Conservation (phyloP, 2,888 invertebrate genomes). For the Silvanus unidentatus region DNA sequence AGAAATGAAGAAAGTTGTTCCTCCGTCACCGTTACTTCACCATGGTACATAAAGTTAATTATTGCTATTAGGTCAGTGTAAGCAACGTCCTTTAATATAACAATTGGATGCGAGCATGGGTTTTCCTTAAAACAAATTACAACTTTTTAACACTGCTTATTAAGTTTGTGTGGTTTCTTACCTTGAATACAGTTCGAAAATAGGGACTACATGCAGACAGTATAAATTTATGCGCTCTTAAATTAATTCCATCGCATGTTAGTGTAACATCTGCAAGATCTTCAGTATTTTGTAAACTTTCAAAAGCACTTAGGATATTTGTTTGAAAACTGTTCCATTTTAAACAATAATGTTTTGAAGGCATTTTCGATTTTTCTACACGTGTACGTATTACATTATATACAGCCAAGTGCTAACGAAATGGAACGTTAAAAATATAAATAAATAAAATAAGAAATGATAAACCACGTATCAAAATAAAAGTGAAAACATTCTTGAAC, state of each 20-base stretch:
- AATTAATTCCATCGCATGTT: constrained; percentile 64
- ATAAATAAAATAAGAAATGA: constrained; percentile 15
- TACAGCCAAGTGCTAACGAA: constrained; percentile 8
- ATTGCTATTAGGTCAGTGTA: constrained; percentile 62
- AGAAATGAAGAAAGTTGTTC: constrained; percentile 60
- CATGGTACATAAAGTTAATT: constrained; percentile 67
- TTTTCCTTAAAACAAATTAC: constrained; percentile 56
- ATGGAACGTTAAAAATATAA: constrained; percentile 11
- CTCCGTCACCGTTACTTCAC: constrained; percentile 64
- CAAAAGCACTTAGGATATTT: constrained; percentile 63
- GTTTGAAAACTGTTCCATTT: constrained; percentile 71
- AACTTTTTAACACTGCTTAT: not conserved
- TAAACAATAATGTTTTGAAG: constrained; percentile 62
- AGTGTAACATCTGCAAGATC: constrained; percentile 68
- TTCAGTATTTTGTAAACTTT: constrained; percentile 62
- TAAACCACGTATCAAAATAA: constrained; percentile 30
- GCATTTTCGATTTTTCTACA: constrained; percentile 18
- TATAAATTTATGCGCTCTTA: constrained; percentile 71
- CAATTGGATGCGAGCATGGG: constrained; percentile 68
- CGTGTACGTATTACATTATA: constrained; percentile 4
- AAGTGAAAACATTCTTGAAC: constrained; percentile 25
- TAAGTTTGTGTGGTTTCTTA: constrained; percentile 36
- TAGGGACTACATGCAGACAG: constrained; percentile 70
- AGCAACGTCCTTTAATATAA: constrained; percentile 64
- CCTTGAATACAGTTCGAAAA: constrained; percentile 69